These are phyloP conservation scores for Crotalus adamanteus DNA, from an alignment of 2,797 vertebrate genomes.

Conservation along the genomic window DNA sequence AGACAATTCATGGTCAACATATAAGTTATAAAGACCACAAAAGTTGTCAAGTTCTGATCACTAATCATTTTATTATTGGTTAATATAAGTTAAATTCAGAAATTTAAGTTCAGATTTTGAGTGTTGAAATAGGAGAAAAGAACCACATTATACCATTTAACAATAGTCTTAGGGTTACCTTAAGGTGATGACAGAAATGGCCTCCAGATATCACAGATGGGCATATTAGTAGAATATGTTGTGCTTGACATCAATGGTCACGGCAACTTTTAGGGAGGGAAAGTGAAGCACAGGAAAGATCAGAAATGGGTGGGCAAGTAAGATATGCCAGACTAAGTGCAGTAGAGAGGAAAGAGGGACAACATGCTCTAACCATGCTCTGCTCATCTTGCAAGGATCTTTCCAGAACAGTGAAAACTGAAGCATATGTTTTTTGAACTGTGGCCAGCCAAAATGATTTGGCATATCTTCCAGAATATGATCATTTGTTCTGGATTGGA, in stretches of 20 bases:
- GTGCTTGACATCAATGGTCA: background rate
- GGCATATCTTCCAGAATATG: background rate
- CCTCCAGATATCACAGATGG: background rate
- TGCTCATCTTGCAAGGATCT: background rate
- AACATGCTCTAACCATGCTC: background rate
- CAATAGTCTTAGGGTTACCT: background rate
- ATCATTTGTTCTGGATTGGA: background rate
- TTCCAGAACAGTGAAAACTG: background rate
- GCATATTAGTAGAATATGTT: background rate
- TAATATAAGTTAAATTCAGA: conserved; percentile 6
- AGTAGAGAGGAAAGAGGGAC: background rate
- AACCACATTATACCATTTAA: background rate
- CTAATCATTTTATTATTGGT: background rate
- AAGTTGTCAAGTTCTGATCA: background rate
- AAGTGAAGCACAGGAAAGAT: background rate
- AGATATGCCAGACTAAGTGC: background rate
- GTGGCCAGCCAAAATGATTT: background rate
- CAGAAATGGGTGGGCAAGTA: background rate
- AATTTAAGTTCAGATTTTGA: background rate
- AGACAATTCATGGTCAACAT: background rate
- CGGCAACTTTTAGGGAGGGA: background rate
- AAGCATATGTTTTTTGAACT: background rate
- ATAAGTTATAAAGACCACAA: background rate
- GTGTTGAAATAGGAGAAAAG: background rate
- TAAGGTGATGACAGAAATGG: background rate